phyloP scores from a whole-genome alignment of 2,113 vertebrate genomes.

The Rhinopomastus cyanomelas region DNA sequence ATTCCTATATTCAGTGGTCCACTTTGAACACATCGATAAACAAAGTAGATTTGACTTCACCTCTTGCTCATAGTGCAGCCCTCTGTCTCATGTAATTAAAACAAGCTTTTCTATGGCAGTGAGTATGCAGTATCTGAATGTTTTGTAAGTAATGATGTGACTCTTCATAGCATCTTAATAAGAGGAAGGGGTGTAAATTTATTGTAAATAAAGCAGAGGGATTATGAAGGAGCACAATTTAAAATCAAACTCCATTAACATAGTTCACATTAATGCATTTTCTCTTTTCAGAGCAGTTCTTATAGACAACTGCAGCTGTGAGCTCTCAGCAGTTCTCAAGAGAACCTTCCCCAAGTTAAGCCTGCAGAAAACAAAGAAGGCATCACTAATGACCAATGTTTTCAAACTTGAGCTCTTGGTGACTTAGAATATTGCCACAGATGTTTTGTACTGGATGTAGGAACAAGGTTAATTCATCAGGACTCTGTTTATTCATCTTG shows the following conservation, averaged over 20 bases:
- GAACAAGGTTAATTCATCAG: background rate
- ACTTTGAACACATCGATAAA: background rate
- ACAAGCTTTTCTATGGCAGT: background rate
- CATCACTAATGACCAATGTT: background rate
- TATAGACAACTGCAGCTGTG: conserved; percentile 6
- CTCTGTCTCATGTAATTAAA: background rate
- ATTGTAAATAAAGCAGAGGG: background rate
- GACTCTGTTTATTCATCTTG: background rate
- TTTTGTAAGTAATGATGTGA: background rate
- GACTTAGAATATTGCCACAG: background rate
- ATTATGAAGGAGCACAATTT: background rate
- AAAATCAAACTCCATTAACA: conserved; percentile 27
- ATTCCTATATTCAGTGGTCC: background rate
- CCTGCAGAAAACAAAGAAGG: background rate
- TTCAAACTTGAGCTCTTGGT: background rate
- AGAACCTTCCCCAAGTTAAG: background rate
- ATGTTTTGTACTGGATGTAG: background rate
- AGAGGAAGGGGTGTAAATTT: background rate
- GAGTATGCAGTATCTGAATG: background rate
- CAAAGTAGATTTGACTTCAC: background rate
- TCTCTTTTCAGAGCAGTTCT: conserved; percentile 19
- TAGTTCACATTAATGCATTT: background rate
- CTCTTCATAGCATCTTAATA: background rate
- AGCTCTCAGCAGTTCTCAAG: conserved; percentile 14
- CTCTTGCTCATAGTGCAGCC: background rate